These are phyloP conservation scores for Conomelus anceps DNA, from an alignment of 2,888 invertebrate genomes.

Conservation along the genomic window DNA sequence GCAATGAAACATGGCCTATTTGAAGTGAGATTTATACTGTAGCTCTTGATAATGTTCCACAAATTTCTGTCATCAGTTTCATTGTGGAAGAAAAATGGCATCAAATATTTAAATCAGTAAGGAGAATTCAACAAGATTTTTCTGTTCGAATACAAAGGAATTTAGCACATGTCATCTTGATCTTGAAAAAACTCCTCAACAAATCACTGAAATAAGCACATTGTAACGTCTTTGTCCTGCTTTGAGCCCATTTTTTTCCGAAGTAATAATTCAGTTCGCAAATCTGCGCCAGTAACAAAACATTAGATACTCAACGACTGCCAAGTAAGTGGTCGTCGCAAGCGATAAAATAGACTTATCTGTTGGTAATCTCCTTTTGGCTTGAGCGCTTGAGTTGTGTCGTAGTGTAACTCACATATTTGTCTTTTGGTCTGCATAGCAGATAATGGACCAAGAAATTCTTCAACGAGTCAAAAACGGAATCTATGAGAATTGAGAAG, in stretches of 20 bases:
- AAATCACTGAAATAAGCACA: neutral
- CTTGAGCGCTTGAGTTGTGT: neutral
- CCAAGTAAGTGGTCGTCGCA: neutral
- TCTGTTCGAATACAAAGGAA: neutral
- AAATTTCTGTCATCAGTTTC: neutral
- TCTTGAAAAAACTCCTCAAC: neutral
- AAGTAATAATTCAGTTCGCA: neutral
- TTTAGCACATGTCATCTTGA: neutral
- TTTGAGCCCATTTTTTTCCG: neutral
- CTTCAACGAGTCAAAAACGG: neutral
- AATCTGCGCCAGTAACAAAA: neutral
- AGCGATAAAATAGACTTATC: neutral
- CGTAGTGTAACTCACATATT: neutral
- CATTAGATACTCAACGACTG: neutral
- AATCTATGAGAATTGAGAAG: too few relatives aligned
- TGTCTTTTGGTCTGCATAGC: neutral
- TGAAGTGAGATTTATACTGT: neutral
- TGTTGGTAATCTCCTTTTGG: neutral
- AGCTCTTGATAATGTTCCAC: neutral
- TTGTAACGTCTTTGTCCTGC: neutral
- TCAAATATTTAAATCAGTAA: neutral
- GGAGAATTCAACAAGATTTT: neutral
- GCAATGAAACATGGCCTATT: neutral
- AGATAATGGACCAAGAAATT: neutral
- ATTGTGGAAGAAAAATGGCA: neutral